Percentiles rank a stretch among this genome's conserved stretches.
phyloP scores from a whole-genome alignment of 2,113 vertebrate species.

The Sceloporus tristichus region DNA sequence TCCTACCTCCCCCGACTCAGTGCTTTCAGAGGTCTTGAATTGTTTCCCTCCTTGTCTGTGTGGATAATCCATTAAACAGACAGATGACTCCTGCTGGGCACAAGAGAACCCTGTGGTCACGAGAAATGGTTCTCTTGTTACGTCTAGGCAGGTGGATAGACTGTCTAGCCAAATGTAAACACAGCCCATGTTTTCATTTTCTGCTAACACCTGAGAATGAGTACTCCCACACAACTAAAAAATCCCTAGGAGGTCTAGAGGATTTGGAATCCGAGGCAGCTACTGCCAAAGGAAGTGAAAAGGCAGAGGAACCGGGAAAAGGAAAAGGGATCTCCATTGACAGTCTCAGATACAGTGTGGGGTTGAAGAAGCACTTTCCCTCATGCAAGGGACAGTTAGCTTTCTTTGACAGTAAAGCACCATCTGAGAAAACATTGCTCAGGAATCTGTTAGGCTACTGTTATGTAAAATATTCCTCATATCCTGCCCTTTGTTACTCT shows the following conservation, averaged over 20 bases:
- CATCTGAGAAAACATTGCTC: conserved; percentile 22
- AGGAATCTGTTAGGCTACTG: not conserved
- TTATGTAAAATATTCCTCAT: conserved; percentile 2
- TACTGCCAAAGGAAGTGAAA: conserved; percentile 15
- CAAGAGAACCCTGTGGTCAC: conserved; percentile 35
- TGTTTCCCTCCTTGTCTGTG: conserved; percentile 23
- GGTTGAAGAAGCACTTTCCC: conserved; percentile 12
- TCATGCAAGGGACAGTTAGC: not conserved
- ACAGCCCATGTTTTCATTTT: conserved; percentile 48
- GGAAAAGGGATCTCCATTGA: not conserved
- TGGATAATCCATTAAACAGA: conserved; percentile 59
- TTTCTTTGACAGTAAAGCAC: not conserved
- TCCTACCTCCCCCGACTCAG: conserved; percentile 13
- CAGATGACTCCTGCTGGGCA: conserved; percentile 41
- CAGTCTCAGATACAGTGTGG: not conserved
- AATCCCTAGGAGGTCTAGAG: conserved; percentile 17
- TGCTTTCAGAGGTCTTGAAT: conserved; percentile 20
- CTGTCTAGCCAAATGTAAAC: conserved; percentile 61
- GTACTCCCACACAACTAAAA: conserved; percentile 6
- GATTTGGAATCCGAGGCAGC: conserved; percentile 16
- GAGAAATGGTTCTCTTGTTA: conserved; percentile 45
- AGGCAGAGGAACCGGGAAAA: not conserved
- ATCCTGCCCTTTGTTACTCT: not conserved
- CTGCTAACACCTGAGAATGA: conserved; percentile 48
- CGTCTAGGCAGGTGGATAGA: conserved; percentile 60